Percentiles rank a stretch among this genome's conserved stretches.
These are phyloP conservation scores for Scaptomyza flava DNA, from an alignment of 2,888 invertebrate species.

Conservation along the genomic window DNA sequence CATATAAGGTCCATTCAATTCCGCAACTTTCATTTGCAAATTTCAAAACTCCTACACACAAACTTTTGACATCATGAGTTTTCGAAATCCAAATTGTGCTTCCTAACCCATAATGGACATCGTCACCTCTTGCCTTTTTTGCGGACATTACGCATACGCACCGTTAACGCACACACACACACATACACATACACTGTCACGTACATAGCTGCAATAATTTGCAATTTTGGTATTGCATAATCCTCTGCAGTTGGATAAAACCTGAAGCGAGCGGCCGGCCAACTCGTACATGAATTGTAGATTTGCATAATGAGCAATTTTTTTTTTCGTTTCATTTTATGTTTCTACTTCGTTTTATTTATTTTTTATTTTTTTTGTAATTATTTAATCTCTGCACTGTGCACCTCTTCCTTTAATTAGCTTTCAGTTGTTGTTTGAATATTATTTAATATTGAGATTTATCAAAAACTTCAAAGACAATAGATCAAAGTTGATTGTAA, in stretches of 20 bases:
- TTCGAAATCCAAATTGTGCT: slow-evolving; percentile 42
- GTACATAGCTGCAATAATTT: slow-evolving; percentile 55
- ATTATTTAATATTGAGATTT: slow-evolving; percentile 8
- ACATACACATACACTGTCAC: slow-evolving; percentile 15
- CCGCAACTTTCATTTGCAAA: slow-evolving; percentile 60
- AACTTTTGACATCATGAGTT: slow-evolving; percentile 18
- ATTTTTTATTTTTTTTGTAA: slow-evolving; percentile 2
- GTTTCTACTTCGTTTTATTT: neutral
- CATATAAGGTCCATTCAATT: slow-evolving; percentile 32
- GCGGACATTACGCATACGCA: slow-evolving; percentile 73
- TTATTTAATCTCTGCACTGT: slow-evolving; percentile 40
- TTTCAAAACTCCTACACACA: slow-evolving; percentile 26
- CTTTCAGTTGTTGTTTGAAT: slow-evolving; percentile 25
- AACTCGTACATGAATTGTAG: slow-evolving; percentile 56
- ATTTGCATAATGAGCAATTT: slow-evolving; percentile 75
- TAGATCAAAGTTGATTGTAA: neutral
- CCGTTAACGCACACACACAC: slow-evolving; percentile 21
- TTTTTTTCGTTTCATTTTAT: slow-evolving; percentile 11
- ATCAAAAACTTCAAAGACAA: neutral
- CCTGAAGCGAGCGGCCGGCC: slow-evolving; percentile 26
- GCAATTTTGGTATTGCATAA: slow-evolving; percentile 75
- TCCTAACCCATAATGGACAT: slow-evolving; percentile 24
- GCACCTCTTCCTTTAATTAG: slow-evolving; percentile 45
- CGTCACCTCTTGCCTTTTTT: slow-evolving; percentile 43
- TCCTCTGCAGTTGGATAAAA: slow-evolving; percentile 63